Conservation (phyloP, 2,888 invertebrate species). For the Hypomecis atomaria region DNA sequence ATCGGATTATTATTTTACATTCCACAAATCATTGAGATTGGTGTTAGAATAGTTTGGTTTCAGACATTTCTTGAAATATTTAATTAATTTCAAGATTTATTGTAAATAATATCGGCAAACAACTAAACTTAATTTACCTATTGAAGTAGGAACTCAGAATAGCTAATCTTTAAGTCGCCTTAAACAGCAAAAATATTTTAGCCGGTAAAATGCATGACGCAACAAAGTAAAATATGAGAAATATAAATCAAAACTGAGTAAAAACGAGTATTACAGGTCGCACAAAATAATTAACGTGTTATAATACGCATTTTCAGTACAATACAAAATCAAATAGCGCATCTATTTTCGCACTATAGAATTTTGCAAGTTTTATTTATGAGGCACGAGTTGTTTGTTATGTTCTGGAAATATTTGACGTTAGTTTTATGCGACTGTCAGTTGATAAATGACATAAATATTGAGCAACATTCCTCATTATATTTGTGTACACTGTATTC, state of each 20-base stretch:
- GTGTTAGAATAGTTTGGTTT: neutral
- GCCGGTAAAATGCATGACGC: conserved; percentile 6
- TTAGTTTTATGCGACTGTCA: conserved; percentile 2
- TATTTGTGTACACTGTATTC: neutral
- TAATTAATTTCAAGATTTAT: neutral
- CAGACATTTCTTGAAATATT: neutral
- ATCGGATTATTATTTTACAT: neutral
- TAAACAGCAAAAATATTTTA: conserved; percentile 5
- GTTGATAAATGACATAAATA: conserved; percentile 3
- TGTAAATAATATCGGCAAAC: neutral
- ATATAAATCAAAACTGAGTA: neutral
- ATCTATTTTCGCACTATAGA: too few relatives aligned
- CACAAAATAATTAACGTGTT: too few relatives aligned
- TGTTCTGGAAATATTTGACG: neutral
- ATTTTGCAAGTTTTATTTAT: too few relatives aligned
- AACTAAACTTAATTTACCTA: conserved; percentile 36
- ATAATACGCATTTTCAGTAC: too few relatives aligned
- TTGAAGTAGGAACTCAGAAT: conserved; percentile 47
- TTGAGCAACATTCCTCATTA: conserved; percentile 16
- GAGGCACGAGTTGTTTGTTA: neutral
- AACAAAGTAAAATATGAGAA: neutral
- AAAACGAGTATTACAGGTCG: neutral
- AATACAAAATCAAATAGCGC: too few relatives aligned
- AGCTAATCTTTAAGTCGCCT: conserved; percentile 29
- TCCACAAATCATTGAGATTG: neutral